phyloP scores from a whole-genome alignment of 2,888 invertebrate species.

The Tetramorium bicarinatum region DNA sequence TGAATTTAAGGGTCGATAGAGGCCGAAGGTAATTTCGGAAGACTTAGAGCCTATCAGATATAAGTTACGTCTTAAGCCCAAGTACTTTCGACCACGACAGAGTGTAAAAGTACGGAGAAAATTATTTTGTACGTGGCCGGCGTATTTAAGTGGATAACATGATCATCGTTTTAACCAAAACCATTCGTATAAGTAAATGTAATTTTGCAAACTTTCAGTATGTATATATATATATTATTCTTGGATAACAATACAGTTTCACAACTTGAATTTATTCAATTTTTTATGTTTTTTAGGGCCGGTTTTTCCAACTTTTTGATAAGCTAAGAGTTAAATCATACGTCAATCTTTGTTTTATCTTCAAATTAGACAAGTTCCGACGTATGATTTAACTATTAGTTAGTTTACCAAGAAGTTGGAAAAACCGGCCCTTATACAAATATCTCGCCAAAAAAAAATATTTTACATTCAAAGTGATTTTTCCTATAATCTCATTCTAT shows the following conservation, averaged over 20 bases:
- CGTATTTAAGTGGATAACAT: neutral
- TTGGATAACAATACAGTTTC: neutral
- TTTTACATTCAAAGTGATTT: too few relatives aligned
- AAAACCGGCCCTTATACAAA: neutral
- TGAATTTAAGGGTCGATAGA: constrained; percentile 62
- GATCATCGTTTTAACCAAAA: neutral
- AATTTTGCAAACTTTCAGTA: neutral
- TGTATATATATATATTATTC: neutral
- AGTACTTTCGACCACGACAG: constrained; percentile 48
- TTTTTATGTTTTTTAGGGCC: neutral
- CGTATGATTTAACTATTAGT: too few relatives aligned
- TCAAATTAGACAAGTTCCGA: too few relatives aligned
- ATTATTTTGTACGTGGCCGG: constrained; percentile 25
- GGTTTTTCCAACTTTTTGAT: too few relatives aligned
- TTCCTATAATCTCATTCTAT: too few relatives aligned
- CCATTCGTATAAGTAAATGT: neutral
- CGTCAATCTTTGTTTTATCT: too few relatives aligned
- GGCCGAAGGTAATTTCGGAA: constrained; percentile 52
- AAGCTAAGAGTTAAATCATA: too few relatives aligned
- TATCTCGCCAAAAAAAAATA: neutral
- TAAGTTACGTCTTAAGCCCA: constrained; percentile 57
- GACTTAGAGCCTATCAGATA: constrained; percentile 56
- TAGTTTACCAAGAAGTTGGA: too few relatives aligned
- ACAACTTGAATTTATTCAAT: neutral
- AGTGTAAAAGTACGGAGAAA: constrained; percentile 31